phyloP scores from a whole-genome alignment of 2,113 vertebrate genomes.

The Chiloscyllium plagiosum region DNA sequence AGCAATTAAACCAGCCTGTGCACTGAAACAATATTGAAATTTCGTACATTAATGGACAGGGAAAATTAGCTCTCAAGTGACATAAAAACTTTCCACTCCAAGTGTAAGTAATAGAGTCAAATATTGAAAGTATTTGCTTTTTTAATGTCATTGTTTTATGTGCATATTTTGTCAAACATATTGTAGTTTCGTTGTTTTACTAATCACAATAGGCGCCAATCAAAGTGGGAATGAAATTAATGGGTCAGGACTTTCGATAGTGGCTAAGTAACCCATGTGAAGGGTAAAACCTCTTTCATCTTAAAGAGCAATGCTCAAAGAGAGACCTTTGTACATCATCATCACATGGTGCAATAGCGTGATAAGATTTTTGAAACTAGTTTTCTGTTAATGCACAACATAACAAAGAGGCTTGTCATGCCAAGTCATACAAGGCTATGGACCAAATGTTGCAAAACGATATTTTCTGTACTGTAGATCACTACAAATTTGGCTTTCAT shows the following conservation, averaged over 20 bases:
- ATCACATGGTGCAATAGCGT: background rate
- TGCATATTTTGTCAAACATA: background rate
- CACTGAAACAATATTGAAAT: background rate
- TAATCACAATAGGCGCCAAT: background rate
- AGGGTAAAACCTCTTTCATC: background rate
- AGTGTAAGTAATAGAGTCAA: background rate
- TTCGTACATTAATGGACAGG: background rate
- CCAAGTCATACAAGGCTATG: no score
- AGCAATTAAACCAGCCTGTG: conserved; percentile 7
- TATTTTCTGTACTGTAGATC: no score
- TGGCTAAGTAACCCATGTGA: background rate
- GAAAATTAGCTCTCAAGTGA: background rate
- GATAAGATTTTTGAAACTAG: background rate
- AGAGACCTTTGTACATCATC: background rate
- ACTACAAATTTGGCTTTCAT: background rate
- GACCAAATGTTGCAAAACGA: no score
- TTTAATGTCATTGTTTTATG: background rate
- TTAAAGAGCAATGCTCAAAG: background rate
- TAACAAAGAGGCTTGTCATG: background rate
- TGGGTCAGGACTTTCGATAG: background rate
- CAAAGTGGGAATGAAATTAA: background rate
- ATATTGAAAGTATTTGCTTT: background rate
- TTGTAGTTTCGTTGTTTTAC: background rate
- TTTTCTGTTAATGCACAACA: background rate
- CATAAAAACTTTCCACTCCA: background rate